Evolutionary conservation across 2,113 vertebrate genomes (phyloP), one percentile per base, ranked within the genome.

Genomic region (Nanorana parkeri): DNA sequence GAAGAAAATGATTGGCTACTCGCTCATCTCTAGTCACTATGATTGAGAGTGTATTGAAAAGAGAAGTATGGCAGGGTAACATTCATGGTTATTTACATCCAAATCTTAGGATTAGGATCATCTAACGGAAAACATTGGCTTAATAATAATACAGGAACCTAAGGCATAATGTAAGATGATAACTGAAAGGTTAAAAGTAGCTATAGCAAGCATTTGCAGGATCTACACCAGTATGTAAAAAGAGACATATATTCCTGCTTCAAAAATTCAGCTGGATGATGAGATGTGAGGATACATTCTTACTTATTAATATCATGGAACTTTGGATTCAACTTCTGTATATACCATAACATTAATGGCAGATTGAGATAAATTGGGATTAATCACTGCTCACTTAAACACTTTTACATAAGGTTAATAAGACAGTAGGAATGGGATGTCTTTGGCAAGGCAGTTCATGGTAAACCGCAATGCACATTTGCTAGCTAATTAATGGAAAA

Each of bases 151-250:
- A 86, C 66, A 88, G 60, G 81, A 60, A 85, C 84, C 71, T 89
- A 84, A 85, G 88, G 91, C 84, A 90, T 24, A 88, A 11, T 91
- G 83, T 64, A 85, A 84, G 85, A 87, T 87, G 87, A 78, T 84
- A 87, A 90, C 68, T 90, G 60, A 85, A 60, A 77, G 86, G 78
- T 86, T 89, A 88, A 85, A 87, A 89, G 47, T 67, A 58, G 87
- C 89, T 90, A 90, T 17, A 89, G 88, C 87, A 91, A 90, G 90
- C 83, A 85, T 84, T 5, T 0, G 88, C 20, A 88, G 67, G 68
- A 68, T 64, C 77, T 54, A 47, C n/a, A 60, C 63, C 76, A 64
- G 52, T 51, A 83, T 47, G 54, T 29, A 17, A 86, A 82, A 67
- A 54, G 78, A 77, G 85, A 86, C 47, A 80, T 87, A 83, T 32